These are phyloP conservation scores for Tholera decimalis DNA, from an alignment of 2,888 invertebrate genomes.

Conservation along the genomic window DNA sequence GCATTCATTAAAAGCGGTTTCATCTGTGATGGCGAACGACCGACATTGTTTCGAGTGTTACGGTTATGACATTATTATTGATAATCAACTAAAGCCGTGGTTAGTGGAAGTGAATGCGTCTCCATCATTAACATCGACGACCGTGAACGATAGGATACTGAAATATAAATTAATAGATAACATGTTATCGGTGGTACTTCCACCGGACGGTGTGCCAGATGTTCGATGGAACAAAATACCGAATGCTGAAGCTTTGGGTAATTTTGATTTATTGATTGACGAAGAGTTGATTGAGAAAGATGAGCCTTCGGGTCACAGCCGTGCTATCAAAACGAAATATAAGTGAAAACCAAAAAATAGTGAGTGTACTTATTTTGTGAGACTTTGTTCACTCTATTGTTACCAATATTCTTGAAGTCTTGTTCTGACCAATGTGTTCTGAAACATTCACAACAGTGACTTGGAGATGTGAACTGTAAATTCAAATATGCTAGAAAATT, in stretches of 20 bases:
- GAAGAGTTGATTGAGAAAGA: conserved; percentile 95
- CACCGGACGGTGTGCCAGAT: conserved; percentile 97
- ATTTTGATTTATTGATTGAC: conserved; percentile 96
- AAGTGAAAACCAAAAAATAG: conserved; percentile 54
- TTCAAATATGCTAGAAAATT: conserved; percentile 28
- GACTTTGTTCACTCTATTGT: background rate
- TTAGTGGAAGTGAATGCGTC: conserved; percentile 99
- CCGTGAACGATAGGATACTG: conserved; percentile 97
- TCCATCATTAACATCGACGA: conserved; percentile 98
- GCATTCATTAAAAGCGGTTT: conserved; percentile 98
- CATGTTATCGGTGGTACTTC: conserved; percentile 97
- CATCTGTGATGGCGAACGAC: conserved; percentile 98
- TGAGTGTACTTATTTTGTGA: background rate
- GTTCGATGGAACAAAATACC: conserved; percentile 97
- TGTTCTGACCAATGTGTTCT: background rate
- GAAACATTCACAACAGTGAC: background rate
- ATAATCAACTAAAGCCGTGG: conserved; percentile 98
- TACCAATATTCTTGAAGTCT: background rate
- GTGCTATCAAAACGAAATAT: conserved; percentile 71
- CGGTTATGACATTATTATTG: conserved; percentile 99
- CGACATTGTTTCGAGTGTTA: conserved; percentile 98
- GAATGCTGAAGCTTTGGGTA: conserved; percentile 94
- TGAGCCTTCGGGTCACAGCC: conserved; percentile 79
- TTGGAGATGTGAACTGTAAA: conserved; percentile 16
- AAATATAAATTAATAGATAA: conserved; percentile 98